phyloP scores from a whole-genome alignment of 1,140 invertebrate genomes.

The Manduca sexta region DNA sequence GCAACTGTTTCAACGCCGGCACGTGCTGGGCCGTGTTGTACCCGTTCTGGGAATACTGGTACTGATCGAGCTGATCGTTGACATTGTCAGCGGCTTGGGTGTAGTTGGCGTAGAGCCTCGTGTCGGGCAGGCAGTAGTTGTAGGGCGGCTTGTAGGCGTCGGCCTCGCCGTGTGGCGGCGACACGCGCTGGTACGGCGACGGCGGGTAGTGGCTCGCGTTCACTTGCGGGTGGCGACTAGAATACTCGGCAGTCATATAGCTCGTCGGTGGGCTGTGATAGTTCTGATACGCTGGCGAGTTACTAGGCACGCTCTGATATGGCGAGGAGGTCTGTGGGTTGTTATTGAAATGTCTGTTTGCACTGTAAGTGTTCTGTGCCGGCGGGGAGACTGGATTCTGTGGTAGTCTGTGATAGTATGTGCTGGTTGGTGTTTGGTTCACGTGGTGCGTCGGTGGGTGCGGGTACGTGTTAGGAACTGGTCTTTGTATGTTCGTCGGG shows the following conservation, averaged over 20 bases:
- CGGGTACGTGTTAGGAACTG: constrained; percentile 52
- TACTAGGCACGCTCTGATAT: constrained; percentile 69
- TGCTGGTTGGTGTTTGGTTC: constrained; percentile 42
- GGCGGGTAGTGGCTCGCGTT: constrained; percentile 53
- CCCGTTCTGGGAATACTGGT: constrained; percentile 57
- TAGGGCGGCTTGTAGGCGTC: constrained; percentile 49
- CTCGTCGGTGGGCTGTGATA: constrained; percentile 64
- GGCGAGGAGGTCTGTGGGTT: constrained; percentile 38
- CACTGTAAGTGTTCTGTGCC: constrained; percentile 33
- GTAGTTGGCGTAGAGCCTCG: constrained; percentile 43
- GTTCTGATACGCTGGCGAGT: constrained; percentile 61
- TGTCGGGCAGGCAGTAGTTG: constrained; percentile 44
- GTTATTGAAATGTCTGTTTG: constrained; percentile 38
- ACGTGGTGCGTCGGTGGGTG: constrained; percentile 50
- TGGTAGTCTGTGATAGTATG: constrained; percentile 55
- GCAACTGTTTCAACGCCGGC: constrained; percentile 69
- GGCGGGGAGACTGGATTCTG: constrained; percentile 29
- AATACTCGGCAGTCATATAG: constrained; percentile 62
- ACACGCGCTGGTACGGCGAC: constrained; percentile 74
- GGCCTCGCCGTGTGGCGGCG: constrained; percentile 69
- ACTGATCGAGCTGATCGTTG: constrained; percentile 29
- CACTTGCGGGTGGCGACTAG: constrained; percentile 58
- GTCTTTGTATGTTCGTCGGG: constrained; percentile 33
- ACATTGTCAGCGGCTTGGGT: constrained; percentile 42
- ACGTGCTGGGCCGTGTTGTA: constrained; percentile 76